Conservation (phyloP, 2,113 vertebrate species). For the Oryzias curvinotus region DNA sequence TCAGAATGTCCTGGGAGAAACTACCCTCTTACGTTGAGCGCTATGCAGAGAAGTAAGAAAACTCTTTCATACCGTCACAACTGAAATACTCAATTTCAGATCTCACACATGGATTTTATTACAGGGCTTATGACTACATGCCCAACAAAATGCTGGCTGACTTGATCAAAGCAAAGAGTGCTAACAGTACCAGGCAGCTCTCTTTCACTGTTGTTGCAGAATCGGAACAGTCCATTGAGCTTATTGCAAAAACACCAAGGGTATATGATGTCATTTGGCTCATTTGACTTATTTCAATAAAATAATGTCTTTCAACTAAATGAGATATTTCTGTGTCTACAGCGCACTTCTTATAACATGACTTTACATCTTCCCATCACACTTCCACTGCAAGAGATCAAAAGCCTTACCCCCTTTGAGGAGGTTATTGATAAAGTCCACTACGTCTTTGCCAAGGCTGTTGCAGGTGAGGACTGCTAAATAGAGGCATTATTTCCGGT, state of each 20-base stretch:
- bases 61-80: rapidly evolving
- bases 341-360: conserved; percentile 74
- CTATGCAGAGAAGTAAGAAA: conserved; percentile 64
- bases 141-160: conserved; percentile 56
- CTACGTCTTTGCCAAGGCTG: conserved; percentile 48
- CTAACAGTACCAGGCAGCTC: conserved; percentile 70
- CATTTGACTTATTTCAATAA: not conserved
- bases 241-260: conserved; percentile 73
- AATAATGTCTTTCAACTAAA: not conserved
- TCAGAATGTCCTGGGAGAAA: conserved; percentile 67
- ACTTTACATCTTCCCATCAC: conserved; percentile 70
- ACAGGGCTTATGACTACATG: conserved; percentile 68
- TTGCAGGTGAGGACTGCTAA: conserved; percentile 44
- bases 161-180: conserved; percentile 44
- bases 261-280: conserved; percentile 51
- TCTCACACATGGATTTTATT: conserved; percentile 12
- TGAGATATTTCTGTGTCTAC: conserved; percentile 26
- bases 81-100: not conserved
- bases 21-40: conserved; percentile 58
- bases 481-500: not conserved
- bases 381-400: conserved; percentile 67
- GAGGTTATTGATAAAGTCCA: conserved; percentile 35
- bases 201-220: conserved; percentile 64
- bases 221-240: conserved; percentile 61
- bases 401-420: conserved; percentile 33